These are phyloP conservation scores for Aurelia aurita complex sp. Pacific DNA, from an alignment of 30 jellyfish, hydroid and myxozoan genomes.

Conservation along the genomic window DNA sequence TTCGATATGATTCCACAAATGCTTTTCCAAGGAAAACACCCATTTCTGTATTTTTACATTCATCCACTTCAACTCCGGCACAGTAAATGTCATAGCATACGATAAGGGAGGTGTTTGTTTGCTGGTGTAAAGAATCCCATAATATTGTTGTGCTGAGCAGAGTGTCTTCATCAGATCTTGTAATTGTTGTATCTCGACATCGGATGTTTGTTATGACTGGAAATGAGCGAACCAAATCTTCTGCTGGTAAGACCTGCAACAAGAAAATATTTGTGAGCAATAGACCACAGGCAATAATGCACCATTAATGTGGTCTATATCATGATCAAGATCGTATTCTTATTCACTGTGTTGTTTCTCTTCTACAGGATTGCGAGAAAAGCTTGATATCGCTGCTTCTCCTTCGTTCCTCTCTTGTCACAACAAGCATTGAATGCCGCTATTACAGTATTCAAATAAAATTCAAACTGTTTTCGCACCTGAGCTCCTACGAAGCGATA, in stretches of 20 bases:
- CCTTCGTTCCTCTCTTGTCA: no score
- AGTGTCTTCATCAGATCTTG: neutral
- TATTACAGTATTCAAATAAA: no score
- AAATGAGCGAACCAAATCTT: conserved; percentile 20
- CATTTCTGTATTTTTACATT: neutral
- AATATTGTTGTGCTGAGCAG: conserved; percentile 29
- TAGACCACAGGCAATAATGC: no score
- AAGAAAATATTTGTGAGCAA: no score
- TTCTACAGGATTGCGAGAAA: no score
- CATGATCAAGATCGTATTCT: no score
- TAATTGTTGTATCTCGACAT: conserved; percentile 29
- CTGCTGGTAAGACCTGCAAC: neutral
- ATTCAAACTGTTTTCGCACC: no score
- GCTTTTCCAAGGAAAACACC: conserved; percentile 48
- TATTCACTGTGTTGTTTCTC: no score
- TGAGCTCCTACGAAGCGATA: no score
- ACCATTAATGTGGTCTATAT: no score
- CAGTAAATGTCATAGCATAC: conserved; percentile 24
- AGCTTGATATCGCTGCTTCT: no score
- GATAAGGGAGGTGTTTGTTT: neutral
- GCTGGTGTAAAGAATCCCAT: conserved; percentile 11
- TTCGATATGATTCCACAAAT: conserved; percentile 37
- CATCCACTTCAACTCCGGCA: neutral
- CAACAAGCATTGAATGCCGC: no score
- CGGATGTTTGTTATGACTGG: conserved; percentile 42